Base-by-base conservation (phyloP, 2,888 invertebrate genomes). In the Smittia sp. region DNA sequence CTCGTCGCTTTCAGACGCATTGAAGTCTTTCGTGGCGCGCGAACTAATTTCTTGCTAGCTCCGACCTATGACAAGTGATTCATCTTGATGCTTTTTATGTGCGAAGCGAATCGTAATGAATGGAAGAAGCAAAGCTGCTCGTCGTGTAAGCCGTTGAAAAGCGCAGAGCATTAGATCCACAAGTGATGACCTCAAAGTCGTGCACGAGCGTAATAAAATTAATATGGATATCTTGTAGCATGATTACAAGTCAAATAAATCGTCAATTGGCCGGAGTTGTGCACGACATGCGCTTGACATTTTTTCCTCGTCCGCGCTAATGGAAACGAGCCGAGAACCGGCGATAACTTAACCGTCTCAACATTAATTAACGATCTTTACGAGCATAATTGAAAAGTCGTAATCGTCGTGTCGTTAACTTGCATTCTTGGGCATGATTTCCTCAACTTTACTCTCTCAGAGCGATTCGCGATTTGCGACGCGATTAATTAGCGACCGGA, bases 11-110 rank as follows among this genome's bases (percentile, higher is more conserved):
- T 13, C 24, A 9, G 22, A 24, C 15, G n/a, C 39, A 72, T 72
- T 72, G 72, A 72, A 72, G 18, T 72, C 62, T 72, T 72, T 72
- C 25, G 13, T 38, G 7, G 22, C 32, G 1, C 15, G 41, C 18
- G 52, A 15, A 3, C 18, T 20, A 20, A 24, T 24, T 62, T 24
- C 18, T 13, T 32, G 1, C 25, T 1, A n/a, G n/a, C 18, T 13
- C 38, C 20, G 58, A 70, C 54, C 58, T 58, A 27, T 54, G 62
- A 62, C 72, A 72, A 72, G 72, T 72, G 62, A 69, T 69, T 52
- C 52, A 69, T 69, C 58, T 69, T 22, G 9, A 66, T 3, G 39
- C 13, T 39, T 25, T 25, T 66, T 39, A 39, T 27, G 20, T 39
- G 38, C 38, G 27, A 63, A 63, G 25, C 13, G 20, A 63, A 63